These are phyloP conservation scores for Meloidogyne hapla DNA, from an alignment of 1,140 invertebrate species.

Conservation along the genomic window DNA sequence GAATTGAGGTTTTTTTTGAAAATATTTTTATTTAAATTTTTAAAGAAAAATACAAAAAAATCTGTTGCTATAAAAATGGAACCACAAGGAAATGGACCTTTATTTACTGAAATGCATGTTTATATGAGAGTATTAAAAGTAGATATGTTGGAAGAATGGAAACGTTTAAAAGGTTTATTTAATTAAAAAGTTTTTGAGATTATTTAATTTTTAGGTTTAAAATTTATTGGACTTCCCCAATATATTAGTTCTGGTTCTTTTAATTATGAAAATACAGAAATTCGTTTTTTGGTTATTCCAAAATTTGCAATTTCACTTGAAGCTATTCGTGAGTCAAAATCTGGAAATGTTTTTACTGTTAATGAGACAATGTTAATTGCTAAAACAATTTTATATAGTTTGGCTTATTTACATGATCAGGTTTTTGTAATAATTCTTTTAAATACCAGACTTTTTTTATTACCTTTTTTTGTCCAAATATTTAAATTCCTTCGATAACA, in stretches of 20 bases:
- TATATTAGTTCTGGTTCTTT: slow-evolving; percentile 43
- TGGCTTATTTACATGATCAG: slow-evolving; percentile 48
- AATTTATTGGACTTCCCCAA: slow-evolving; percentile 46
- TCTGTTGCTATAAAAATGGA: slow-evolving; percentile 55
- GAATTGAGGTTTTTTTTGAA: slow-evolving; percentile 41
- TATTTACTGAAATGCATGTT: slow-evolving; percentile 55
- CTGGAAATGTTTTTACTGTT: slow-evolving; percentile 17
- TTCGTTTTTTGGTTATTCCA: slow-evolving; percentile 48
- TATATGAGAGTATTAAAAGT: slow-evolving; percentile 49
- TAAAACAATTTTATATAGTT: slow-evolving; percentile 33
- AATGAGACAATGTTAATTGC: slow-evolving; percentile 31
- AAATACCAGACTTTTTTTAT: neutral
- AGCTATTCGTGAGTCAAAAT: slow-evolving; percentile 26
- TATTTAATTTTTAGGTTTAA: slow-evolving; percentile 40
- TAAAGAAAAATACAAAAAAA: slow-evolving; percentile 28
- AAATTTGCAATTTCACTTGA: slow-evolving; percentile 44
- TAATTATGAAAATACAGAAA: slow-evolving; percentile 40
- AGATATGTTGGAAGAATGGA: slow-evolving; percentile 40
- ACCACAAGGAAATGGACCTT: slow-evolving; percentile 49
- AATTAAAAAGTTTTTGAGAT: neutral
- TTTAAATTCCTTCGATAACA: no score
- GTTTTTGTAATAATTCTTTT: slow-evolving; percentile 26
- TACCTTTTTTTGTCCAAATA: no score
- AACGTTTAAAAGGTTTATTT: slow-evolving; percentile 47
- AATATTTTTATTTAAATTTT: slow-evolving; percentile 13